Conservation (phyloP, 2,113 vertebrate genomes). For the Bothrops jararaca region DNA sequence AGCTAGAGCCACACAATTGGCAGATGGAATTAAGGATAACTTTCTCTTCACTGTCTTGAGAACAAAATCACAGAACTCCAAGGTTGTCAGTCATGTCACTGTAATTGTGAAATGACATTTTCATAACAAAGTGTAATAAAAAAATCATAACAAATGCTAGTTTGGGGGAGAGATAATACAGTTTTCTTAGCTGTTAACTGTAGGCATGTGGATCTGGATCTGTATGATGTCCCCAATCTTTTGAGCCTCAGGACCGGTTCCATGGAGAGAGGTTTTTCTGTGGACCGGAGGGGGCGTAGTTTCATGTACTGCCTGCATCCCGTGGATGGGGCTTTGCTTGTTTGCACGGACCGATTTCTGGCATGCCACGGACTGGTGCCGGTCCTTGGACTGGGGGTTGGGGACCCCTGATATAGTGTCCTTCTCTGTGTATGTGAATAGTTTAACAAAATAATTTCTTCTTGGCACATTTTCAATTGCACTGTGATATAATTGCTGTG, state of each 20-base stretch:
- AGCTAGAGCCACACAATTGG: conserved; percentile 25
- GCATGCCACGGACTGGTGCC: too few species aligned
- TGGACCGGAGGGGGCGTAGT: too few species aligned
- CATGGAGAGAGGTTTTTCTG: too few species aligned
- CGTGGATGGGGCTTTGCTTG: too few species aligned
- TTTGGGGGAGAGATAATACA: neutral
- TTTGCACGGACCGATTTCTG: too few species aligned
- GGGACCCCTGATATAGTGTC: too few species aligned
- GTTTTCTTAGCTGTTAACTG: neutral
- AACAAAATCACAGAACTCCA: conserved; percentile 39
- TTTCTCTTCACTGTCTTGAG: conserved; percentile 43
- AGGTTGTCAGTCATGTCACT: conserved; percentile 30
- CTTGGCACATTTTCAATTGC: neutral
- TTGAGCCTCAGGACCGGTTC: too few species aligned
- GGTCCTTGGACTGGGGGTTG: too few species aligned
- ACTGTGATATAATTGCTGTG: neutral
- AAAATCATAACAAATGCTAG: conserved; percentile 6
- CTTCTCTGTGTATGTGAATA: neutral
- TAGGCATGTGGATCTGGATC: neutral
- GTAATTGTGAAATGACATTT: conserved; percentile 60
- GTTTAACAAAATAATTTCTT: neutral
- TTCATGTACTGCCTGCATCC: too few species aligned
- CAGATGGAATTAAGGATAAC: conserved; percentile 29
- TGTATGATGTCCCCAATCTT: neutral
- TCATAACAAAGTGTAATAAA: conserved; percentile 34